Percentiles rank a stretch among this genome's conserved stretches.
These are phyloP conservation scores for Cardiocondyla obscurior DNA, from an alignment of 1,140 invertebrate species.

Conservation along the genomic window DNA sequence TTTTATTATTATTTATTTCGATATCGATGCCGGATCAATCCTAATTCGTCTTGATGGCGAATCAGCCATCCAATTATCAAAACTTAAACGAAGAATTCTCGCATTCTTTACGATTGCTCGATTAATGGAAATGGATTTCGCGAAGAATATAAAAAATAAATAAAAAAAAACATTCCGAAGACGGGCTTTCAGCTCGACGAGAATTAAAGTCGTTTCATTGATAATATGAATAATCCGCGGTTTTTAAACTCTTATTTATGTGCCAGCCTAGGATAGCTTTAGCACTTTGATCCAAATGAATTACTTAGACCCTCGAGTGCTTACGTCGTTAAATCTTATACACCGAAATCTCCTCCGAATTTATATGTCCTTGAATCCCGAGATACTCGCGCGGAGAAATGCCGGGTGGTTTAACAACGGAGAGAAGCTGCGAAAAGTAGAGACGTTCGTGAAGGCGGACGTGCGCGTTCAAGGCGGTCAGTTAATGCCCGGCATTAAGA, in stretches of 20 bases:
- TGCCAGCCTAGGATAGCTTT: background rate
- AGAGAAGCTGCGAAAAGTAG: slow-evolving; percentile 25
- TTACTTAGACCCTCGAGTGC: background rate
- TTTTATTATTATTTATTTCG: background rate
- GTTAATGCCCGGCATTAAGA: slow-evolving; percentile 76
- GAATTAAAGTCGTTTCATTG: background rate
- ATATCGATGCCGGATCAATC: slow-evolving; percentile 4
- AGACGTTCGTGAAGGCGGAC: slow-evolving; percentile 49
- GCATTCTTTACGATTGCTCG: slow-evolving; percentile 38
- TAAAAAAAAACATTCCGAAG: background rate
- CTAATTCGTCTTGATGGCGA: background rate
- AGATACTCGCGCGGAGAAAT: background rate
- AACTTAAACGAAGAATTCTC: background rate
- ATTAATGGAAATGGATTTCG: background rate
- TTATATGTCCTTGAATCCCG: background rate
- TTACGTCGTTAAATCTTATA: background rate
- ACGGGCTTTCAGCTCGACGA: background rate
- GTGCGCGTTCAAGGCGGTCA: slow-evolving; percentile 61
- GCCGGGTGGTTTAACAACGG: background rate
- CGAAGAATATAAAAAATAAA: no score
- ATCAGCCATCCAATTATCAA: slow-evolving; percentile 30
- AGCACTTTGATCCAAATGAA: background rate
- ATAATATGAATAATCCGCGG: background rate
- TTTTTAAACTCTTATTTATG: slow-evolving; percentile 7
- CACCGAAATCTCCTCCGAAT: background rate